Conservation (phyloP, 2,888 invertebrate genomes). For the Ecliptopera silaceata region DNA sequence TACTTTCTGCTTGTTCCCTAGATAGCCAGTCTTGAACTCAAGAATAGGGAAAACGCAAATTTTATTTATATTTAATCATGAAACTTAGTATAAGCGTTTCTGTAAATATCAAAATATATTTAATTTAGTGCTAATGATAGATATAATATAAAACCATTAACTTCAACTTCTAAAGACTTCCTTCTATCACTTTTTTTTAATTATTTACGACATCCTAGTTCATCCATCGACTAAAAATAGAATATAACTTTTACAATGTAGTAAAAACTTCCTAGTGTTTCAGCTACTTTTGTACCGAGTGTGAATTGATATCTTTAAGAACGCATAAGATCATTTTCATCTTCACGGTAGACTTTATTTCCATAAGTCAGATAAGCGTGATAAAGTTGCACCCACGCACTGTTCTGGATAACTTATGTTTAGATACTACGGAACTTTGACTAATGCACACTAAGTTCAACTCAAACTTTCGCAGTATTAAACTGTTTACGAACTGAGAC, state of each 20-base stretch:
- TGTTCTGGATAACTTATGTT: slow-evolving; percentile 83
- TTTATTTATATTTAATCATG: slow-evolving; percentile 29
- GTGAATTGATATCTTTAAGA: slow-evolving; percentile 21
- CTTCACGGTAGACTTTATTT: slow-evolving; percentile 7
- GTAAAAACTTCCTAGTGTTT: slow-evolving; percentile 31
- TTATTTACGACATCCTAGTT: slow-evolving; percentile 18
- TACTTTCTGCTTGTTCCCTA: slow-evolving; percentile 36
- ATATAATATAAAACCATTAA: slow-evolving; percentile 34
- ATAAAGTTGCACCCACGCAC: slow-evolving; percentile 52
- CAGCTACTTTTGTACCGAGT: slow-evolving; percentile 31
- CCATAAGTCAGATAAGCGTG: slow-evolving; percentile 30
- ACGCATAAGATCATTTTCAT: slow-evolving; percentile 16
- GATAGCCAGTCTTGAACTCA: slow-evolving; percentile 27
- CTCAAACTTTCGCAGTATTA: slow-evolving; percentile 19
- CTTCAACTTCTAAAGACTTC: slow-evolving; percentile 33
- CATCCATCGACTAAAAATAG: slow-evolving; percentile 20
- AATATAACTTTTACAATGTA: slow-evolving; percentile 25
- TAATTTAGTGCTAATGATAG: slow-evolving; percentile 37
- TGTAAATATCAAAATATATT: slow-evolving; percentile 39
- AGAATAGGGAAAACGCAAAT: slow-evolving; percentile 24
- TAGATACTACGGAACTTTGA: slow-evolving; percentile 44
- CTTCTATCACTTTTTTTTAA: slow-evolving; percentile 26
- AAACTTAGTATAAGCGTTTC: slow-evolving; percentile 30
- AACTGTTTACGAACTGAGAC: slow-evolving; percentile 24
- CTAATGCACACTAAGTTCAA: slow-evolving; percentile 18